Base-by-base conservation (phyloP, 1,140 invertebrate genomes). In the Aphaenogaster floridana region DNA sequence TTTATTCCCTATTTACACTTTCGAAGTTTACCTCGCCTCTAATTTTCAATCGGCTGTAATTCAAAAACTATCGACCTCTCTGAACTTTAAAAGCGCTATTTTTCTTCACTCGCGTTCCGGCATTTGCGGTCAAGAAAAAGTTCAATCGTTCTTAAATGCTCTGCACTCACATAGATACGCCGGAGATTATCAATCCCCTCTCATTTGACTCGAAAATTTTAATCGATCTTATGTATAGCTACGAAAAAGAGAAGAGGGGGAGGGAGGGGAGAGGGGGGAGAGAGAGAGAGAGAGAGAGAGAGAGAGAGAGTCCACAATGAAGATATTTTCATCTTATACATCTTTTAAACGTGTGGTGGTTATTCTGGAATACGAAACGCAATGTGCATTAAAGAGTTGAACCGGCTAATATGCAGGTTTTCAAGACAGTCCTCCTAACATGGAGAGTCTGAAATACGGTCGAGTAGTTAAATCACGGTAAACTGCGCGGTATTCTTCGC, bases 1-100 rank as follows among this genome's bases (percentile, higher is more conserved):
- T 84, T 61, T 74, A 74, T 84, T 84, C 69, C 8, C 42, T 84
- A 76, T 74, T 84, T 84, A 84, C 80, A 76, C 80, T 84, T 50
- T 50, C 54, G 42, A 84, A 84, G 54, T 84, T 84, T 34, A 21
- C 54, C 28, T 61, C 54, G 54, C 54, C 34, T 61, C 54, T 84
- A 84, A 84, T 84, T 84, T 84, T 84, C 69, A 84, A 84, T 84
- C 54, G 80, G 54, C 34, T 50, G 54, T 76, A 63, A 84, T 61
- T 84, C 42, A 50, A 84, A 84, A 84, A 84, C 69, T 84, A 84
- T 84, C n/a, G 50, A 34, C 64, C 34, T 76, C 42, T 76, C 13
- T 17, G 42, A n/a, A 84, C 69, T 84, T 84, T 76, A 28, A 76
- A 84, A 76, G 80, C 69, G 42, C n/a, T 76, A 84, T 84, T 76